Conservation (phyloP, 2,888 invertebrate species). For the Cryptus armator region DNA sequence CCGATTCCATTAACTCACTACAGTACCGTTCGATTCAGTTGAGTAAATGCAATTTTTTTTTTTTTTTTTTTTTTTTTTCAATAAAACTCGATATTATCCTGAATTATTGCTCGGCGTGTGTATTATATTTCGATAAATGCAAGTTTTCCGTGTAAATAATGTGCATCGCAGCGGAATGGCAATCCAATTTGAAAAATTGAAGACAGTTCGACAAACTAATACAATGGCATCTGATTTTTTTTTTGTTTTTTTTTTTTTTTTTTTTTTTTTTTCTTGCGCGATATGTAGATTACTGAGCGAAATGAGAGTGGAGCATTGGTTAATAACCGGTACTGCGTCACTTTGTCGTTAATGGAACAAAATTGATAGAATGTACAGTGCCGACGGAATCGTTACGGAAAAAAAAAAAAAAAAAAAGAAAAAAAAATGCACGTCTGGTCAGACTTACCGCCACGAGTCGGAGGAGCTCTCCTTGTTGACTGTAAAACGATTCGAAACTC, state of each 20-base stretch:
- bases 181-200: background rate
- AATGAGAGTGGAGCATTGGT: background rate
- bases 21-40: constrained; percentile 1
- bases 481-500: constrained; percentile 65
- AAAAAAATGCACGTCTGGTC: background rate
- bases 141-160: background rate
- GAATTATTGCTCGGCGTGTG: constrained; percentile 4
- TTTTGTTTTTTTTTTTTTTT: constrained; percentile 3
- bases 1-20: background rate
- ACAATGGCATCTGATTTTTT: background rate
- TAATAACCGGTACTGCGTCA: constrained; percentile 11
- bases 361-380: constrained; percentile 8
- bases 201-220: background rate
- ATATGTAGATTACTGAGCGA: background rate
- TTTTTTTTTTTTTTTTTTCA: background rate
- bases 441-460: constrained; percentile 69
- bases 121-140: background rate
- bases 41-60: background rate
- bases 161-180: background rate
- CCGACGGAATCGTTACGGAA: background rate
- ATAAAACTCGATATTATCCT: background rate
- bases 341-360: background rate
- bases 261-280: constrained; percentile 4
- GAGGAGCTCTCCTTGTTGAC: constrained; percentile 64
- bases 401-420: background rate